Percentiles rank a stretch among this genome's conserved stretches.
Evolutionary conservation across 2,113 vertebrate species (phyloP).

Genomic region (Setophaga kirtlandii): DNA sequence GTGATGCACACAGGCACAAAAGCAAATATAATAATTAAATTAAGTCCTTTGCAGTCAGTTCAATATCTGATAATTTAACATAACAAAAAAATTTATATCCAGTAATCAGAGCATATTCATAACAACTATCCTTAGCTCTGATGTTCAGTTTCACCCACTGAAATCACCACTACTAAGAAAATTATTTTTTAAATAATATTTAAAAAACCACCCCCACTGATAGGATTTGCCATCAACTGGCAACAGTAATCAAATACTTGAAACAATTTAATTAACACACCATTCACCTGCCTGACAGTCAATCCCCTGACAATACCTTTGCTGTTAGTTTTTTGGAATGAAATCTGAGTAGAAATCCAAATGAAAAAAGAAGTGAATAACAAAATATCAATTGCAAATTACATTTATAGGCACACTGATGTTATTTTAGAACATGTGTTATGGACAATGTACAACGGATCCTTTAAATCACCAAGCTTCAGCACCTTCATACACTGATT

Average conservation of each 20-base stretch:
- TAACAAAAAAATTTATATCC: not conserved
- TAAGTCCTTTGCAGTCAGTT: not conserved
- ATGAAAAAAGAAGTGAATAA: not conserved
- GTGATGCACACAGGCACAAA: not conserved
- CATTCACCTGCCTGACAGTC: not conserved
- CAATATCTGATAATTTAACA: not conserved
- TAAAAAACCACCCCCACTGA: not conserved
- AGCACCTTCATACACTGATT: not conserved
- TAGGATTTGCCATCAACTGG: not conserved
- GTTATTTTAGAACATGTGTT: conserved; percentile 34
- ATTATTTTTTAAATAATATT: not conserved
- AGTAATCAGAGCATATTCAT: not conserved
- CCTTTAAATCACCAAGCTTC: not conserved
- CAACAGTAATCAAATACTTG: not conserved
- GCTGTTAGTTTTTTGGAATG: not conserved
- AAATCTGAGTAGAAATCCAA: not conserved
- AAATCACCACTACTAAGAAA: not conserved
- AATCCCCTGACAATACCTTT: not conserved
- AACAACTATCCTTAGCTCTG: not conserved
- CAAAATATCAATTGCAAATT: not conserved
- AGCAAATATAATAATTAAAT: not conserved
- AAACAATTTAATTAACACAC: not conserved
- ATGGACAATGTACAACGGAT: conserved; percentile 13
- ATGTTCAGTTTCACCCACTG: not conserved
- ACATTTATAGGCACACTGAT: not conserved